phyloP scores from a whole-genome alignment of 2,113 vertebrate species.

The Pomatorhinus ruficollis region DNA sequence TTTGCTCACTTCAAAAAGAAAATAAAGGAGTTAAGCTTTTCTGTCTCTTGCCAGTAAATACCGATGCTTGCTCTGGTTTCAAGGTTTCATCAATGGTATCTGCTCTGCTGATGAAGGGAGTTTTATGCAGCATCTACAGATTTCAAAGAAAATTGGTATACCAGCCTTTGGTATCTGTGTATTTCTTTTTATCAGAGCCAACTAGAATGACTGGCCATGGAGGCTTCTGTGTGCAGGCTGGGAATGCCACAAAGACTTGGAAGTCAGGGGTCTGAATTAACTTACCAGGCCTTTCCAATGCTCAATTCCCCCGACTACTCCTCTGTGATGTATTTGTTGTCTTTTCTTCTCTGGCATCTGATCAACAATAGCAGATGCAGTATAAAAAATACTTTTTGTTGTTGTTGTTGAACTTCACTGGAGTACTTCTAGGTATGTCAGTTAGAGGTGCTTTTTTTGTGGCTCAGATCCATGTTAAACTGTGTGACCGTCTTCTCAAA shows the following conservation, averaged over 20 bases:
- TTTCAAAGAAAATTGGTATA: neutral
- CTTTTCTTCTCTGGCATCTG: neutral
- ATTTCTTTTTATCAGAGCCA: neutral
- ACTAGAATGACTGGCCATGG: neutral
- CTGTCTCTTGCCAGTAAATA: neutral
- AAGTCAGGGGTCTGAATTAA: neutral
- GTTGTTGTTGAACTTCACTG: neutral
- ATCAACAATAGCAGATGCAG: neutral
- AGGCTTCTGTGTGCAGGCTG: neutral
- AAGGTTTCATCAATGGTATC: neutral
- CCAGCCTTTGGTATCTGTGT: neutral
- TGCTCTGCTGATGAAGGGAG: neutral
- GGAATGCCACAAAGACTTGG: neutral
- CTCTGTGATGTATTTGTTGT: accelerated
- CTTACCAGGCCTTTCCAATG: neutral
- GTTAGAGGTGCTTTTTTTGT: neutral
- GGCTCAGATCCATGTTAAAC: neutral
- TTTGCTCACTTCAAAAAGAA: neutral
- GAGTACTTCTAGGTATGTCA: neutral
- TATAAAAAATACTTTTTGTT: neutral
- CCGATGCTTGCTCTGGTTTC: neutral
- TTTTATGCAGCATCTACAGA: neutral
- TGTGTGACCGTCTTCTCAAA: neutral
- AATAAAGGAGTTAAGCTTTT: neutral
- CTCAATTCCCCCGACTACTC: neutral